Evolutionary conservation across 2,113 vertebrate genomes (phyloP).

Genomic region (Pygoscelis antarcticus): DNA sequence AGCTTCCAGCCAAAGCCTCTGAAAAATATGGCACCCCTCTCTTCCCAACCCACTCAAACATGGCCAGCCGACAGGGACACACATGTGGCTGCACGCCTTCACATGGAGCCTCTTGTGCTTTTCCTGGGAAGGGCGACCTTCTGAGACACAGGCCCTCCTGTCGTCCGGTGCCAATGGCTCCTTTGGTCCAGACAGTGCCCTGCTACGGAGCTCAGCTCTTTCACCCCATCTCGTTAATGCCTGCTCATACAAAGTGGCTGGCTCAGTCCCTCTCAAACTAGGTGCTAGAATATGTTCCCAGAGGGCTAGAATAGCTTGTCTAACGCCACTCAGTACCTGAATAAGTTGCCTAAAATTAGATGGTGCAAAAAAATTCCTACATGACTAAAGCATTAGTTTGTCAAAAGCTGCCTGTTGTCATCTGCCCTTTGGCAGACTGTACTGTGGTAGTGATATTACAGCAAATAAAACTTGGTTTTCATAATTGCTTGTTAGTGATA

Average conservation of each 20-base stretch:
- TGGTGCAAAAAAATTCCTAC: background rate
- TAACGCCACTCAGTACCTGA: background rate
- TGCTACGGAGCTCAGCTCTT: background rate
- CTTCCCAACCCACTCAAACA: background rate
- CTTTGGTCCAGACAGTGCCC: background rate
- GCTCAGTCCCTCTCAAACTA: background rate
- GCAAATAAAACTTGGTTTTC: background rate
- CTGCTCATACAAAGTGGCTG: background rate
- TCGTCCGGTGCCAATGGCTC: accelerated
- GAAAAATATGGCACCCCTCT: background rate
- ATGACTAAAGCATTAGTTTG: background rate
- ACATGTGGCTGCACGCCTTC: background rate
- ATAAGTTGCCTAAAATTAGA: background rate
- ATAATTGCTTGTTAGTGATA: background rate
- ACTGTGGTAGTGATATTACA: background rate
- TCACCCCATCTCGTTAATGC: background rate
- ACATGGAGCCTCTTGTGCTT: accelerated
- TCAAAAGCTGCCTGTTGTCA: background rate
- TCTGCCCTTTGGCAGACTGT: background rate
- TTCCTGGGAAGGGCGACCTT: background rate
- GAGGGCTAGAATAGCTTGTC: background rate
- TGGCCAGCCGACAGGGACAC: too few relatives aligned
- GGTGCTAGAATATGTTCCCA: background rate
- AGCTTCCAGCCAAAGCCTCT: background rate
- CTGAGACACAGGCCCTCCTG: accelerated